Conservation (phyloP, 2,113 vertebrate species). For the Neoarius graeffei region DNA sequence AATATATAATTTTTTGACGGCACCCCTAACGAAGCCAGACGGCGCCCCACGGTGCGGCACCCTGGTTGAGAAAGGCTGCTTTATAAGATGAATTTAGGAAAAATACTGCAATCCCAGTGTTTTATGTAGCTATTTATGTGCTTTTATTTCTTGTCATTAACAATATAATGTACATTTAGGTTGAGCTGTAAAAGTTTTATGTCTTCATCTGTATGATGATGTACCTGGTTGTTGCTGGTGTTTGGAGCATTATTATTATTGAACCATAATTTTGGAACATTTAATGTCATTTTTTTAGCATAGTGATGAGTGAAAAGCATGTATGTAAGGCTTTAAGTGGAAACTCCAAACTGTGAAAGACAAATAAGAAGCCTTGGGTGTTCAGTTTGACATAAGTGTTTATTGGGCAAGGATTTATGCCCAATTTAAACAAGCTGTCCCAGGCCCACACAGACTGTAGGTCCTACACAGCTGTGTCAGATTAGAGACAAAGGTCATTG, state of each 20-base stretch:
- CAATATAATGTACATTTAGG: not conserved
- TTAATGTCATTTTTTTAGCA: not conserved
- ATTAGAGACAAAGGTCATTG: not conserved
- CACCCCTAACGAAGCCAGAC: too few species aligned
- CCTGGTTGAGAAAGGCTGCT: too few species aligned
- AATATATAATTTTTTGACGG: too few species aligned
- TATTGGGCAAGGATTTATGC: not conserved
- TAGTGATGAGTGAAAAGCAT: not conserved
- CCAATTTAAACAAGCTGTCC: conserved; percentile 41
- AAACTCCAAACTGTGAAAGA: not conserved
- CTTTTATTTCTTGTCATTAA: not conserved
- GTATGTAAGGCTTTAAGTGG: not conserved
- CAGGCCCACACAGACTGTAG: not conserved
- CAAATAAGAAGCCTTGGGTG: not conserved
- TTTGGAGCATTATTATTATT: not conserved
- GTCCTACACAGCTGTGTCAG: conserved; percentile 7
- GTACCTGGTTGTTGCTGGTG: not conserved
- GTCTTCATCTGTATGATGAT: not conserved
- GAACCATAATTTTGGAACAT: not conserved
- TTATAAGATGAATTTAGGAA: not conserved
- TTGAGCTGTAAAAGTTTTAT: not conserved
- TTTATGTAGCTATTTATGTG: not conserved
- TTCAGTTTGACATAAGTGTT: not conserved
- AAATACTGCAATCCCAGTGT: not conserved
- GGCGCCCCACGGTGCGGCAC: too few species aligned